A percentile compares a stretch with the other conserved stretches of the same genome.
phyloP scores from a whole-genome alignment of 1,140 invertebrate species.

The Hetaerina americana region DNA sequence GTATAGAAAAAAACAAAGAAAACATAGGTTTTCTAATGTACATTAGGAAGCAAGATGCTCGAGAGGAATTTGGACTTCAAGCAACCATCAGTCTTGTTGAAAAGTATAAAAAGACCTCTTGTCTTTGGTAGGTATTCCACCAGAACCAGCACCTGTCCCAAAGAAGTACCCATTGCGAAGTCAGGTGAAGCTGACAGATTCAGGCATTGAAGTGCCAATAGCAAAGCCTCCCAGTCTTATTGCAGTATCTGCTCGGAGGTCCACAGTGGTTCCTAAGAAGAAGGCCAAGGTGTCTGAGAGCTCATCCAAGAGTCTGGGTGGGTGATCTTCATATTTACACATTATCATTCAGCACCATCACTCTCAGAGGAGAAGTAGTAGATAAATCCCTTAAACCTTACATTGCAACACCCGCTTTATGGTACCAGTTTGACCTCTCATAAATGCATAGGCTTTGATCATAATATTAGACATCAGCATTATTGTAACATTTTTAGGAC shows the following conservation, averaged over 20 bases:
- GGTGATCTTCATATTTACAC: constrained; percentile 3
- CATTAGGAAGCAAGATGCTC: neutral
- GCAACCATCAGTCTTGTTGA: neutral
- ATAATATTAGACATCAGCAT: neutral
- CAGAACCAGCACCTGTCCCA: neutral
- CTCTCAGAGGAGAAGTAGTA: neutral
- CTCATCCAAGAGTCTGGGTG: constrained; percentile 11
- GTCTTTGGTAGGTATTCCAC: neutral
- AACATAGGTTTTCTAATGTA: too few species aligned
- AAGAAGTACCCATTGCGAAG: constrained; percentile 15
- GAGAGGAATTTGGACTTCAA: neutral
- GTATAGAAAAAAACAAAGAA: too few species aligned
- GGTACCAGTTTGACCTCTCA: neutral
- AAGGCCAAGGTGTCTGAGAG: constrained; percentile 13
- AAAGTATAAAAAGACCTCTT: neutral
- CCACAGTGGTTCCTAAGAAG: constrained; percentile 14
- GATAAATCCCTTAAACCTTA: neutral
- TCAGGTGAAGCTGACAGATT: constrained; percentile 10
- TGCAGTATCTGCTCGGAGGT: neutral
- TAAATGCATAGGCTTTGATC: neutral
- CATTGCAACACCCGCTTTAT: neutral
- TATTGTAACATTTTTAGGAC: neutral
- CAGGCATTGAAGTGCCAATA: neutral
- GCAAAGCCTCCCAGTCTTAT: neutral
- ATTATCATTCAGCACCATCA: neutral